Conservation (phyloP, 2,113 vertebrate species). For the Podarcis muralis region DNA sequence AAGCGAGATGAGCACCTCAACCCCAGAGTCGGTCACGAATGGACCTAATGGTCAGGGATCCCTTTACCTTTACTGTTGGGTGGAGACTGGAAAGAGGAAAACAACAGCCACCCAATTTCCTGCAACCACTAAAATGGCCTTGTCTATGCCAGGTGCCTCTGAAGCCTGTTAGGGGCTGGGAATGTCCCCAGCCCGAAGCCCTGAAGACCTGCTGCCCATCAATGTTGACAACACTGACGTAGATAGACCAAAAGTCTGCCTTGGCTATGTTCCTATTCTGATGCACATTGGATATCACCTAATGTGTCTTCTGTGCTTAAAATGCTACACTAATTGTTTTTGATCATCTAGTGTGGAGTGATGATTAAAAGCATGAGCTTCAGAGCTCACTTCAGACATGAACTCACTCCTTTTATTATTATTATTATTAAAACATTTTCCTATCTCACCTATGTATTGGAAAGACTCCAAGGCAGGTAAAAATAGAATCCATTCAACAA, state of each 20-base stretch:
- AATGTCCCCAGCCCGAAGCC: too few species aligned
- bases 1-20: too few species aligned
- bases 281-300: too few species aligned
- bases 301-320: neutral
- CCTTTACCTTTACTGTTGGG: neutral
- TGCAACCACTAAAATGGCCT: neutral
- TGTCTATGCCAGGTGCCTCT: neutral
- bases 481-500: neutral
- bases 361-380: neutral
- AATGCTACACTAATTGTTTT: neutral
- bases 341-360: neutral
- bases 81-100: neutral
- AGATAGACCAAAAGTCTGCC: too few species aligned
- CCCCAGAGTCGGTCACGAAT: too few species aligned
- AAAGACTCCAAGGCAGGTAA: neutral
- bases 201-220: too few species aligned
- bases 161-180: too few species aligned
- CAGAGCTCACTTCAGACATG: neutral
- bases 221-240: too few species aligned
- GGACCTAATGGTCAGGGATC: too few species aligned
- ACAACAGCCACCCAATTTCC: neutral
- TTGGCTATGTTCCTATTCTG: too few species aligned
- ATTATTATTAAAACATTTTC: neutral
- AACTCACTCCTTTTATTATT: neutral
- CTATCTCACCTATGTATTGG: neutral